Base-by-base conservation (phyloP, 2,113 vertebrate genomes). In the Bufo gargarizans region DNA sequence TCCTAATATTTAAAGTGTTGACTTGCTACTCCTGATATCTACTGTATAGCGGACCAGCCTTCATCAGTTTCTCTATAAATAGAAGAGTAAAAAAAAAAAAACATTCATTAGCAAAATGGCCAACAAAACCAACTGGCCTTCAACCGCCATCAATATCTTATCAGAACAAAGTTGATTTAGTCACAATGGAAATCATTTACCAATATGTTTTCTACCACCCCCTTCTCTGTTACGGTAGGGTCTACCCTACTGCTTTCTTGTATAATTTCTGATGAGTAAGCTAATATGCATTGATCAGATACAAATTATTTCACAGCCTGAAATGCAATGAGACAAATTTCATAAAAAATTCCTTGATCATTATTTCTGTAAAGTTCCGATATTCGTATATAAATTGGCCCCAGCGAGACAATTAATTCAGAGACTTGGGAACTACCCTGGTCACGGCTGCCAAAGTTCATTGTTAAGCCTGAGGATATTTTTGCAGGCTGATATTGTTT, bases 311-410 rank as follows among this genome's bases (percentile, higher is more conserved):
- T 72, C 22, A 69, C 63, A 53, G 61, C 45, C 82, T 84, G 63
- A 58, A 84, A 84, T 56, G 67, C n/a, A 72, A 43, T 49, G 8
- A 33, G 10, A 72, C 63, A 84, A 84, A 49, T 84, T 67, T 84
- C 82, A 84, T 71, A 71, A 71, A 84, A 84, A 72, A 72, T 84
- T 71, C 65, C 82, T 84, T 84, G 65, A 84, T 71, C 67, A 86
- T 86, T 63, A 79, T 78, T 67, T 79, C 58, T 79, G 74, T 86
- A 86, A 79, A 79, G 61, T n/a, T 67, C 45, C 49, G 22, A 79
- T 67, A 79, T 65, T 65, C 67, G 77, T 63, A 53, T 77, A 74
- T 78, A 86, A 86, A 86, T 86, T 79, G 77, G 76, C 77, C 85
- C 59, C 76, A 67, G 77, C 63, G 76, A 86, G 85, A 86, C 61